phyloP scores from a whole-genome alignment of 2,888 invertebrate genomes.

The Drosophila aldrichi region DNA sequence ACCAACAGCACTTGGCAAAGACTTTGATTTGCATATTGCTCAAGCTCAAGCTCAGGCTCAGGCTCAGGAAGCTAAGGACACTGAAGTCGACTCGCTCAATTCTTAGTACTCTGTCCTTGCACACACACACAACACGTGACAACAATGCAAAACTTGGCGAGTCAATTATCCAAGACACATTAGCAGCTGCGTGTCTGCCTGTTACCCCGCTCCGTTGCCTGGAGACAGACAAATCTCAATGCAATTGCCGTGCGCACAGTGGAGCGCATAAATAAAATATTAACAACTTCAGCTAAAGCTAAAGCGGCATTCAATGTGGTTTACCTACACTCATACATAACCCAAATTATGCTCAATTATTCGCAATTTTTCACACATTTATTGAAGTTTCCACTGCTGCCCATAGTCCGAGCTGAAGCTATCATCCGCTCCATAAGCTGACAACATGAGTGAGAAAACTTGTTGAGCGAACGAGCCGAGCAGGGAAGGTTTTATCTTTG shows the following conservation, averaged over 20 bases:
- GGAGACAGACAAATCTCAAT: slow-evolving; percentile 64
- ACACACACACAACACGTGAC: slow-evolving; percentile 64
- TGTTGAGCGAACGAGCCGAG: slow-evolving; percentile 53
- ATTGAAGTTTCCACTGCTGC: background rate
- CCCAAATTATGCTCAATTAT: too few species aligned
- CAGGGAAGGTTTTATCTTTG: slow-evolving; percentile 47
- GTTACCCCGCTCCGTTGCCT: slow-evolving; percentile 22
- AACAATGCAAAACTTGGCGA: slow-evolving; percentile 75
- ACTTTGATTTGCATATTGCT: slow-evolving; percentile 71
- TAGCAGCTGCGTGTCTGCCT: slow-evolving; percentile 67
- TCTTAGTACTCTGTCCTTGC: slow-evolving; percentile 13
- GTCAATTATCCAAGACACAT: slow-evolving; percentile 80
- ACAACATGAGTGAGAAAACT: slow-evolving; percentile 74
- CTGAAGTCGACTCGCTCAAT: slow-evolving; percentile 20
- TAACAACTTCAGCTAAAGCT: background rate
- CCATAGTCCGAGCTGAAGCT: slow-evolving; percentile 42
- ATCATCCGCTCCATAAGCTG: slow-evolving; percentile 56
- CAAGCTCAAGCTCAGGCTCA: slow-evolving; percentile 22
- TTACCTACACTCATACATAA: background rate
- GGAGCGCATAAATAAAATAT: background rate
- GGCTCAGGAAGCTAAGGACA: slow-evolving; percentile 30
- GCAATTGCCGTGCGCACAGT: slow-evolving; percentile 55
- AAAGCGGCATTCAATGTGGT: background rate
- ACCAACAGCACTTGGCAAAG: slow-evolving; percentile 27
- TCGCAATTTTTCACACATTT: background rate